Percentiles rank a stretch among this genome's conserved stretches.
Conservation (phyloP, 2,113 vertebrate species). For the Nesogale talazaci region DNA sequence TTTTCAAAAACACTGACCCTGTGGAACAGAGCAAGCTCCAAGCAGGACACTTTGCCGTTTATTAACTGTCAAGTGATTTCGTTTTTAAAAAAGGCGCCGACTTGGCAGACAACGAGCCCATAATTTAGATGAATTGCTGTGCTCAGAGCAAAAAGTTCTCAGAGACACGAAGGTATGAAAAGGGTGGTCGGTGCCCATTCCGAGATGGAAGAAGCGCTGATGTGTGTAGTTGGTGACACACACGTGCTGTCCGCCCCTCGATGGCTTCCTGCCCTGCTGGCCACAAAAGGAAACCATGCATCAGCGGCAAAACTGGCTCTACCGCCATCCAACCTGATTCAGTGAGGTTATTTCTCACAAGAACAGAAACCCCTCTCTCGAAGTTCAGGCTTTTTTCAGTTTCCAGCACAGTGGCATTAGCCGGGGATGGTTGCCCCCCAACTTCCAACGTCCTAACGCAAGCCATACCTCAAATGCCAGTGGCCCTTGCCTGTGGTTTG, state of each 20-base stretch:
- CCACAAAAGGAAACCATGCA: conserved; percentile 33
- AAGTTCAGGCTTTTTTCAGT: background rate
- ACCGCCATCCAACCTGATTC: background rate
- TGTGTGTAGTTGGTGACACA: conserved; percentile 22
- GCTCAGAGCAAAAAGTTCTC: conserved; percentile 44
- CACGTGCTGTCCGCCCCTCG: background rate
- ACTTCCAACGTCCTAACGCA: too few species aligned
- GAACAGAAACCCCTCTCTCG: conserved; percentile 18
- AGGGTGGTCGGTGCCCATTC: background rate
- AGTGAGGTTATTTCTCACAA: background rate
- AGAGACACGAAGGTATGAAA: conserved; percentile 29
- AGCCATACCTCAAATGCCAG: background rate
- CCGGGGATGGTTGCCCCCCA: background rate
- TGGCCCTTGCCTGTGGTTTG: background rate
- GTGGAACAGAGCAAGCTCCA: conserved; percentile 54
- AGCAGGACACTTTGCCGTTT: conserved; percentile 68
- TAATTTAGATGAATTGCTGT: conserved; percentile 72
- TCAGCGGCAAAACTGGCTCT: background rate
- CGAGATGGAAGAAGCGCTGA: conserved; percentile 48
- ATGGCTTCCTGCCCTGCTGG: conserved; percentile 56
- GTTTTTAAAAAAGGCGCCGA: conserved; percentile 64
- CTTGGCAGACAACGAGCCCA: conserved; percentile 60
- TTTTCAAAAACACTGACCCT: conserved; percentile 67
- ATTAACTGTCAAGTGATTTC: conserved; percentile 75
- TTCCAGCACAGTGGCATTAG: background rate